These are phyloP conservation scores for Scartelaos histophorus DNA, from an alignment of 2,113 vertebrate species.

Conservation along the genomic window DNA sequence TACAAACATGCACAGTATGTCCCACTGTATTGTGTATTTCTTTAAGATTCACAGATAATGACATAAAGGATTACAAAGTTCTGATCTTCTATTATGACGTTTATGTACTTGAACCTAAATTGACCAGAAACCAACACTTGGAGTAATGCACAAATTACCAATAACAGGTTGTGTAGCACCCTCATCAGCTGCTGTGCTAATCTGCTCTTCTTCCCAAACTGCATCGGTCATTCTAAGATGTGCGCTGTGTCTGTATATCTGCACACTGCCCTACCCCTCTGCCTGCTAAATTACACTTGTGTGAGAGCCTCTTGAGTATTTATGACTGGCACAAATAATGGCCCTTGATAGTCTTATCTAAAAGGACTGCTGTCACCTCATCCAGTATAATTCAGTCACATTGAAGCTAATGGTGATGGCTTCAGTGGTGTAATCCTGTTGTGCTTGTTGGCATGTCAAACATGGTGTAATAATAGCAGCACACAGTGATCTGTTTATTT, in stretches of 20 bases:
- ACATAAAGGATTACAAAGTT: no score
- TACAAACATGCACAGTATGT: no score
- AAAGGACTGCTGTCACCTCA: slow-evolving; percentile 5
- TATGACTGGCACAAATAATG: slow-evolving; percentile 20
- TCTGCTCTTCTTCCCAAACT: background rate
- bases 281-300: background rate
- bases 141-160: background rate
- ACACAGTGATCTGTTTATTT: background rate
- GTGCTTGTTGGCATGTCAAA: slow-evolving; percentile 2
- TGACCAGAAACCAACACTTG: background rate
- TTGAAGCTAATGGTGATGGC: slow-evolving; percentile 12
- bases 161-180: background rate
- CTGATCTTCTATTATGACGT: background rate
- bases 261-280: background rate
- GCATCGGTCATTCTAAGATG: background rate
- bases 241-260: slow-evolving; percentile 3
- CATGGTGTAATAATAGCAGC: slow-evolving; percentile 2
- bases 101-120: background rate
- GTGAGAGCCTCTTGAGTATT: slow-evolving; percentile 7
- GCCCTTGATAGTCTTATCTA: slow-evolving; percentile 23
- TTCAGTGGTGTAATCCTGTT: slow-evolving; percentile 18
- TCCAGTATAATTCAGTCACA: slow-evolving; percentile 6
- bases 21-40: no score
- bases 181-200: background rate
- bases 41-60: no score